These are phyloP conservation scores for Caenorhabditis inopinata DNA, from an alignment of 1,140 invertebrate genomes.

Conservation along the genomic window DNA sequence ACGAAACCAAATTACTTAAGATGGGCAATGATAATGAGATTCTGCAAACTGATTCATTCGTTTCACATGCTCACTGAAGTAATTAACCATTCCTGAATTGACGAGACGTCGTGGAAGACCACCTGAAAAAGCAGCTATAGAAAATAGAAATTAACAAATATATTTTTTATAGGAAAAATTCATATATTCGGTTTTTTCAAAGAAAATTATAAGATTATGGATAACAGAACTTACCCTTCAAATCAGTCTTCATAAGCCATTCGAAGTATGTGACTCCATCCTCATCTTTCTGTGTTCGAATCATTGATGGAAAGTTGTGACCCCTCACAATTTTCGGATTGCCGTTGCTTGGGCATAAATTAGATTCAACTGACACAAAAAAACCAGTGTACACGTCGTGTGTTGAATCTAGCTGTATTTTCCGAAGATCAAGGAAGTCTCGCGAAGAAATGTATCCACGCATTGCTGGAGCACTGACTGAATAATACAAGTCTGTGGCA, in stretches of 20 bases:
- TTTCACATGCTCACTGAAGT: slow-evolving; percentile 19
- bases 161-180: too few relatives aligned
- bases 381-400: background rate
- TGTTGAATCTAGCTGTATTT: slow-evolving; percentile 24
- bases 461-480: slow-evolving; percentile 45
- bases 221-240: background rate
- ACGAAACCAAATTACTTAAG: background rate
- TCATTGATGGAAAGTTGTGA: slow-evolving; percentile 12
- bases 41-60: slow-evolving; percentile 15
- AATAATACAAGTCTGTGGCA: slow-evolving; percentile 37
- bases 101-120: background rate
- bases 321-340: slow-evolving; percentile 18
- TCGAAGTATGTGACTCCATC: background rate
- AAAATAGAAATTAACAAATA: too few relatives aligned
- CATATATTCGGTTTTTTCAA: too few relatives aligned
- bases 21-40: background rate
- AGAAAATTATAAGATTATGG: too few relatives aligned
- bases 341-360: background rate
- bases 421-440: slow-evolving; percentile 44
- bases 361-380: slow-evolving; percentile 16
- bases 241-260: slow-evolving; percentile 11
- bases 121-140: background rate
- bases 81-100: slow-evolving; percentile 1
- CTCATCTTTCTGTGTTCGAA: background rate
- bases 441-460: slow-evolving; percentile 46